Evolutionary conservation across 2,888 invertebrate genomes (phyloP), one percentile per base, ranked within the genome.

Genomic region (Torymus auratus): DNA sequence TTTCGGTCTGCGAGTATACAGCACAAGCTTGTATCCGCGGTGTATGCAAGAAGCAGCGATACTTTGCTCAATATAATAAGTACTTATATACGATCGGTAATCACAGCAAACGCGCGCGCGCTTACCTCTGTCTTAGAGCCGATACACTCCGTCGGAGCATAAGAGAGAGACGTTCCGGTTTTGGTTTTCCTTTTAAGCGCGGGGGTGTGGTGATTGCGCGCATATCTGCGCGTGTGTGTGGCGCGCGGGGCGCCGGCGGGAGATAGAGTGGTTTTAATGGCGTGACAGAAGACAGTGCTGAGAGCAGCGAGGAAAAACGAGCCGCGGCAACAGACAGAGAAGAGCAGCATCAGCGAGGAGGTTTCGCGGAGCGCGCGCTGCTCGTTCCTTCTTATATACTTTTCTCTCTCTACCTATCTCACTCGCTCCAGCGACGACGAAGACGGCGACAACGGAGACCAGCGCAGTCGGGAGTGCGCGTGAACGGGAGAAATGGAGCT

Each of bases 401-500:
- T 14, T n/a, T n/a, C 62, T 13, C 23, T 62, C 28, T n/a, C 62
- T 13, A 14, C 28, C 28, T 61, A 12, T 23, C 15, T 5, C 65
- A 11, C 15, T 12, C 52, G 20, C 13, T 3, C 15, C n/a, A 58
- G 28, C 14, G 23, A 56, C 41, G 41, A 41, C 41, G 41, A 41
- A 41, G 23, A 41, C 20, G 41, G 20, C 41, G 56, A 64, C 23
- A 15, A 50, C 28, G 61, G 7, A 7, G 41, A 0, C 41, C 41
- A 69, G 77, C 23, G 41, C 20, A 52, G 28, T 55, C 56, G 5
- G 20, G 50, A 70, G 69, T 56, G 64, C 62, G 64, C 20, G 41
- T 53, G 61, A 41, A 41, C 41, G 41, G 41, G 55, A 72, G 74
- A 70, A 69, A 83, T 83, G 83, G 82, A 82, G 78, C 75, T 75